Percentiles rank a stretch among this genome's conserved stretches.
These are phyloP conservation scores for Strigamia maritima DNA, from an alignment of 2,888 invertebrate species.

Conservation along the genomic window DNA sequence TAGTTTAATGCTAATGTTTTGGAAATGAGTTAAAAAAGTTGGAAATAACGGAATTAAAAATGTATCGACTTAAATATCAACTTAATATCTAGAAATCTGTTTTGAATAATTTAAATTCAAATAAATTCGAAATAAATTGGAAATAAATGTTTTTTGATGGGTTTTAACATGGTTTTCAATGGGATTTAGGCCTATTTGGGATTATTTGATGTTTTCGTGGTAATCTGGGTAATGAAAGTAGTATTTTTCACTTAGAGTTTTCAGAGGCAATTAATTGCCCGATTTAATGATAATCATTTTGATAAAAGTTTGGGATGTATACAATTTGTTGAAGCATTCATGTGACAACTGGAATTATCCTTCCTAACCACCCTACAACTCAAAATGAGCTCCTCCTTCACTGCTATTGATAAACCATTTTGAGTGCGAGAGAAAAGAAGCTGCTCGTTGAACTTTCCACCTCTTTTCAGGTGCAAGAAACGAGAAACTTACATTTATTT, in stretches of 20 bases:
- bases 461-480: constrained; percentile 27
- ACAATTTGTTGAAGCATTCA: constrained; percentile 28
- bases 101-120: too few species aligned
- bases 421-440: not conserved
- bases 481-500: not conserved
- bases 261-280: not conserved
- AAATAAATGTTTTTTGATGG: too few species aligned
- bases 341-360: constrained; percentile 24
- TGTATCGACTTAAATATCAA: too few species aligned
- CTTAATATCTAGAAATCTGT: too few species aligned
- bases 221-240: not conserved
- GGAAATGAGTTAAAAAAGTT: not conserved
- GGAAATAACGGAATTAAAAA: not conserved
- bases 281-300: constrained; percentile 21
- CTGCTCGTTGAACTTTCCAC: constrained; percentile 24
- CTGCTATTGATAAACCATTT: constrained; percentile 27
- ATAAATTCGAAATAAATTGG: too few species aligned
- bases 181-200: too few species aligned
- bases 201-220: too few species aligned
- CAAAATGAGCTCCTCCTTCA: constrained; percentile 17
- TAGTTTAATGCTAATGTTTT: not conserved
- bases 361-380: not conserved
- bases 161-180: too few species aligned
- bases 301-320: constrained; percentile 22
- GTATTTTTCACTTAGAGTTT: not conserved